A percentile compares a stretch with the other conserved stretches of the same genome.
These are phyloP conservation scores for Erebia ligea DNA, from an alignment of 2,888 invertebrate genomes.

Conservation along the genomic window DNA sequence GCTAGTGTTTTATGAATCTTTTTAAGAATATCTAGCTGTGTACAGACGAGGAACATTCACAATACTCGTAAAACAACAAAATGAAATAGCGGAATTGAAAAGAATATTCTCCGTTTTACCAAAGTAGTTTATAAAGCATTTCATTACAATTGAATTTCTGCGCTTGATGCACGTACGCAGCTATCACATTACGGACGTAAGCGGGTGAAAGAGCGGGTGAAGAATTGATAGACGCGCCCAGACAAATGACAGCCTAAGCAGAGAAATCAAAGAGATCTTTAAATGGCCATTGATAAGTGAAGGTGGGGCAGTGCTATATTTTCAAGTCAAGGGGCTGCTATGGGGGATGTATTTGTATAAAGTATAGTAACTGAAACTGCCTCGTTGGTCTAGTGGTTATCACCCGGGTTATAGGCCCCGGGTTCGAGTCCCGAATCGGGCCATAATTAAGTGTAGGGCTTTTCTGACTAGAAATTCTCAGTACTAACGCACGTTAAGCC, in stretches of 20 bases:
- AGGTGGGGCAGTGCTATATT: too few relatives aligned
- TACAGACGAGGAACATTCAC: not conserved
- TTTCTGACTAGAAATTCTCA: too few relatives aligned
- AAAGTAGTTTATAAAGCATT: constrained; percentile 12
- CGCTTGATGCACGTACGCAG: not conserved
- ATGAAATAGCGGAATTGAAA: not conserved
- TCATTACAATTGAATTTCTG: constrained; percentile 11
- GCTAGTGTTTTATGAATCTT: not conserved
- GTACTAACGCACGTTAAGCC: too few relatives aligned
- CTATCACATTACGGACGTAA: not conserved
- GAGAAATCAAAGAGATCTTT: too few relatives aligned
- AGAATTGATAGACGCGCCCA: not conserved
- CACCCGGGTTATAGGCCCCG: too few relatives aligned
- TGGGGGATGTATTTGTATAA: too few relatives aligned
- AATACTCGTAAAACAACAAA: not conserved
- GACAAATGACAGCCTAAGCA: not conserved
- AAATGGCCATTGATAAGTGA: too few relatives aligned
- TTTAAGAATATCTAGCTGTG: not conserved
- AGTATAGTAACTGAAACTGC: too few relatives aligned
- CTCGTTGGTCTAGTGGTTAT: too few relatives aligned
- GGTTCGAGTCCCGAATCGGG: too few relatives aligned
- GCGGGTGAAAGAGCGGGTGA: not conserved
- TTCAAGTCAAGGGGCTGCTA: too few relatives aligned
- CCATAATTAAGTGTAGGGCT: too few relatives aligned
- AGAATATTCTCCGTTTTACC: constrained; percentile 1